Base-by-base conservation (phyloP, 2,888 invertebrate genomes). In the Meganola albula region DNA sequence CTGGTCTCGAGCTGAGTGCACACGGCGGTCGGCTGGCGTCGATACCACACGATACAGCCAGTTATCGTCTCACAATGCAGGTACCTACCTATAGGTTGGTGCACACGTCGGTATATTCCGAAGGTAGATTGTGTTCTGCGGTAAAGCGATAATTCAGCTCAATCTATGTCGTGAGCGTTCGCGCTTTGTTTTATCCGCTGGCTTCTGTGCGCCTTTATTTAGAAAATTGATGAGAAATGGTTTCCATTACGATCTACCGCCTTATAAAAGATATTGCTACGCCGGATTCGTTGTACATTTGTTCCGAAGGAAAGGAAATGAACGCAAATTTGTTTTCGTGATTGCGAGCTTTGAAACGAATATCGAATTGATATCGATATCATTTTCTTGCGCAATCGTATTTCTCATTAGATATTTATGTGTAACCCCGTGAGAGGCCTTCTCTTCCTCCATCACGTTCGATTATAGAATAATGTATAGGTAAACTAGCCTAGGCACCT, bases 161-260 rank as follows among this genome's bases (percentile, higher is more conserved):
- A 84, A 84, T 85, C 85, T 84, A 84, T 79, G 84, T 85, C 85
- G 85, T 85, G 85, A 78, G 82, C 75, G 68, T 74, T 53, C 58
- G 70, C 73, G 85, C 85, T 85, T 84, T 84, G 84, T 84, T 79
- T 77, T 75, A 79, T 76, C 73, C 79, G 77, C 74, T 75, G 74
- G 84, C 84, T 84, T 76, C 85, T 82, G 85, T 83, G 79, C 74
- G 74, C 84, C 84, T 84, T 84, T 84, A 85, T 84, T 85, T 80
- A 84, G 84, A 85, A 84, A 85, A 85, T 84, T 85, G 85, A 85
- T 84, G 84, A 83, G 85, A 85, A 84, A 84, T 82, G 83, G 79
- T 82, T 74, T 79, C 85, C 84, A 85, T 85, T 84, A 84, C 79
- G 69, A 72, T 63, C 72, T 68, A 72, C 79, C 74, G 80, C 74